These are phyloP conservation scores for Channallabes apus DNA, from an alignment of 2,797 vertebrate species.

Conservation along the genomic window DNA sequence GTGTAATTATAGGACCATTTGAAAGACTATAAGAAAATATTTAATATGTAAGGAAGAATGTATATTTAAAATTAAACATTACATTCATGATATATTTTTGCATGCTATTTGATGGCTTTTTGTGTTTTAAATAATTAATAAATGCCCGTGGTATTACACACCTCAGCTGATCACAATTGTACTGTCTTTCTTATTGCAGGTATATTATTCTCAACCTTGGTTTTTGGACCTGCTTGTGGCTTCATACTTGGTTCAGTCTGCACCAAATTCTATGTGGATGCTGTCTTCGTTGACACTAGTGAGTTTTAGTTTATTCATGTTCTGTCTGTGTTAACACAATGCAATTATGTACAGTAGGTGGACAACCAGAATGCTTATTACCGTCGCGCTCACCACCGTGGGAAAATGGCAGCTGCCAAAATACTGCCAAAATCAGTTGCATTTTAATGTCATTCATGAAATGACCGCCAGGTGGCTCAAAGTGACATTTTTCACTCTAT, in stretches of 20 bases:
- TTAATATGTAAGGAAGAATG: background rate
- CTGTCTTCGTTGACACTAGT: slow-evolving; percentile 94
- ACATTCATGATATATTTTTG: background rate
- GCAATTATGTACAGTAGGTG: no score
- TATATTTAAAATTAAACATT: background rate
- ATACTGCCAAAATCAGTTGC: no score
- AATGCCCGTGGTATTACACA: background rate
- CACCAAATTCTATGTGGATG: slow-evolving; percentile 98
- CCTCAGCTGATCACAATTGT: background rate
- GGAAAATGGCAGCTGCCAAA: no score
- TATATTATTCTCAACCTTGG: slow-evolving; percentile 96
- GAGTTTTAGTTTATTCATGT: slow-evolving; percentile 60
- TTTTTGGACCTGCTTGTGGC: slow-evolving; percentile 96
- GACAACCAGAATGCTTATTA: no score
- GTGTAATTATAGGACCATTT: no score
- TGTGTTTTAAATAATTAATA: background rate
- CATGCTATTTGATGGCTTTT: background rate
- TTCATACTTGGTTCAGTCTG: slow-evolving; percentile 98
- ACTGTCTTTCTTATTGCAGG: slow-evolving; percentile 73
- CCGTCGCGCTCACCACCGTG: no score
- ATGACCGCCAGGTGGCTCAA: no score
- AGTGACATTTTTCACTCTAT: no score
- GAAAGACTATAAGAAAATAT: background rate
- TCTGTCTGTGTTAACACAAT: background rate
- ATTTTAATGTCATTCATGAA: no score